phyloP scores from a whole-genome alignment of 2,888 invertebrate species.

The Patella pellucida region DNA sequence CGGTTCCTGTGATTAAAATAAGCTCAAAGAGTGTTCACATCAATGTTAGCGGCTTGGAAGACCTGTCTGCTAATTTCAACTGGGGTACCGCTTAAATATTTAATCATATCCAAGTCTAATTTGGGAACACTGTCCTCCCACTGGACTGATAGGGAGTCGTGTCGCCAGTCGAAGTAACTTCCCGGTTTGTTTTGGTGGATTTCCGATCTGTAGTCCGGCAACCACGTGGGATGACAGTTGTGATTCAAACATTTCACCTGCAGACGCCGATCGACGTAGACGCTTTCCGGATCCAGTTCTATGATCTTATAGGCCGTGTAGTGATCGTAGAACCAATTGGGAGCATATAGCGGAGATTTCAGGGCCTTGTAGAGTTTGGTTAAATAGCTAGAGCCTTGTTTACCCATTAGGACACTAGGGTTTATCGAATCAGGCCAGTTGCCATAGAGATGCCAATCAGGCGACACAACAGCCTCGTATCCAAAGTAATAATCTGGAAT shows the following conservation, averaged over 20 bases:
- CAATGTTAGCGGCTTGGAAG: constrained; percentile 19
- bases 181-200: constrained; percentile 29
- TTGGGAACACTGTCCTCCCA: constrained; percentile 33
- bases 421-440: constrained; percentile 34
- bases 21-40: constrained; percentile 13
- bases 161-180: constrained; percentile 24
- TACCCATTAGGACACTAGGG: constrained; percentile 27
- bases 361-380: constrained; percentile 18
- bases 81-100: constrained; percentile 26
- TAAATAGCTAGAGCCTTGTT: constrained; percentile 24
- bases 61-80: constrained; percentile 27
- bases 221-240: constrained; percentile 37
- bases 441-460: constrained; percentile 33
- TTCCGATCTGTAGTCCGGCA: constrained; percentile 26
- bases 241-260: constrained; percentile 37
- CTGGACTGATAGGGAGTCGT: constrained; percentile 29
- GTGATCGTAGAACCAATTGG: constrained; percentile 27
- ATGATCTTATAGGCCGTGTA: constrained; percentile 30
- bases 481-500: constrained; percentile 27
- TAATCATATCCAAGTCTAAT: constrained; percentile 28
- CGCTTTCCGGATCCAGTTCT: constrained; percentile 23
- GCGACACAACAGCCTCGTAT: constrained; percentile 33
- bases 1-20: background rate
- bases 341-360: background rate
- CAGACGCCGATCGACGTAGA: constrained; percentile 18